Percentiles rank a stretch among this genome's conserved stretches.
Conservation (phyloP, 2,888 invertebrate species). For the Dione vanillae region DNA sequence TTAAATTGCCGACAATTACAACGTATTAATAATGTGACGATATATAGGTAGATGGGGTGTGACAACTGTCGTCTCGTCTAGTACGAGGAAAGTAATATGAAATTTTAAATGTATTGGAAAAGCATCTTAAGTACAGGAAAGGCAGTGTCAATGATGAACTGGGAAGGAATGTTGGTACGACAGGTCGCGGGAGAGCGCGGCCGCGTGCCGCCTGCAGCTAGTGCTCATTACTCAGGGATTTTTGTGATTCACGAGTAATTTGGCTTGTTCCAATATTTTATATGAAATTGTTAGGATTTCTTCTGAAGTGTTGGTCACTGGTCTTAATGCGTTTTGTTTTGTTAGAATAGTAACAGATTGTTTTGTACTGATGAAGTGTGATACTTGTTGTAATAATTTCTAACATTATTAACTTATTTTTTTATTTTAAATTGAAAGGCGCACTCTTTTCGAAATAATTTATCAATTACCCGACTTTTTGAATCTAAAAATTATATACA, state of each 20-base stretch:
- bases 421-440: too few species aligned
- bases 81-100: neutral
- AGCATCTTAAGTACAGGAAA: slow-evolving; percentile 12
- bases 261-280: slow-evolving; percentile 28
- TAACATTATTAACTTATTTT: too few species aligned
- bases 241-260: slow-evolving; percentile 40
- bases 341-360: too few species aligned
- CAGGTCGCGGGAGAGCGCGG: neutral
- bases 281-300: slow-evolving; percentile 31
- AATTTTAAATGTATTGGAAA: slow-evolving; percentile 3
- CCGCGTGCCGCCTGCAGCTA: slow-evolving; percentile 5
- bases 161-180: slow-evolving; percentile 28
- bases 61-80: neutral
- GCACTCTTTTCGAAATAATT: neutral
- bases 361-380: too few species aligned
- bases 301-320: slow-evolving; percentile 8
- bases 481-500: too few species aligned
- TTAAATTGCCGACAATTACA: neutral
- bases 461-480: too few species aligned
- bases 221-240: slow-evolving; percentile 35
- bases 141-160: slow-evolving; percentile 19
- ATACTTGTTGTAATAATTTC: too few species aligned
- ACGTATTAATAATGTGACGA: neutral
- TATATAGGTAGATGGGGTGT: neutral
- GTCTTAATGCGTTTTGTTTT: neutral